Evolutionary conservation across 2,888 invertebrate genomes (phyloP).

Genomic region (Hypolimnas misippus): DNA sequence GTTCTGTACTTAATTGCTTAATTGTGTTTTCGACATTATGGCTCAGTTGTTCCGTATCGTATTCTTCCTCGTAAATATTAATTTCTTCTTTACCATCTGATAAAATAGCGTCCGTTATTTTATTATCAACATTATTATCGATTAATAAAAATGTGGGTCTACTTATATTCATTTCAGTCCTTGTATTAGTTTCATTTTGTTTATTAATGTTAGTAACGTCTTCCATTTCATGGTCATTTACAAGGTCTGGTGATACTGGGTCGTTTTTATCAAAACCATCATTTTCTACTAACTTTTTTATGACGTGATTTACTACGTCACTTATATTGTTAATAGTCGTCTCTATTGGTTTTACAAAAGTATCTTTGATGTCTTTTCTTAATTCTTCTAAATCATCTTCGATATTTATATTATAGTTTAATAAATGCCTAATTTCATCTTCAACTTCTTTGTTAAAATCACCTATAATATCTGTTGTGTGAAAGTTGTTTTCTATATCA

Average conservation of each 20-base stretch:
- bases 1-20: constrained; percentile 74
- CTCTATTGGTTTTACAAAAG: constrained; percentile 78
- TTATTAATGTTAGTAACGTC: constrained; percentile 59
- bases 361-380: constrained; percentile 78
- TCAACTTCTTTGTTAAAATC: constrained; percentile 85
- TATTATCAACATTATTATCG: constrained; percentile 68
- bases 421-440: constrained; percentile 81
- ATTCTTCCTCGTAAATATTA: constrained; percentile 65
- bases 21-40: constrained; percentile 77
- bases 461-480: constrained; percentile 80
- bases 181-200: constrained; percentile 71
- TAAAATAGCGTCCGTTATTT: constrained; percentile 84
- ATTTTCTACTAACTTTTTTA: constrained; percentile 73
- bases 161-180: constrained; percentile 72
- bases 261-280: constrained; percentile 56
- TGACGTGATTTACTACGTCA: constrained; percentile 80
- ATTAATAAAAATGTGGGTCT: constrained; percentile 78
- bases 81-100: constrained; percentile 85
- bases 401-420: constrained; percentile 77
- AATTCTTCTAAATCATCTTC: constrained; percentile 77
- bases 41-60: constrained; percentile 69
- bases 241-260: constrained; percentile 42
- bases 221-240: constrained; percentile 45
- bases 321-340: constrained; percentile 80
- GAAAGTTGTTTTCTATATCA: constrained; percentile 78